Base-by-base conservation (phyloP, 1,140 invertebrate species). In the Musca vetustissima region DNA sequence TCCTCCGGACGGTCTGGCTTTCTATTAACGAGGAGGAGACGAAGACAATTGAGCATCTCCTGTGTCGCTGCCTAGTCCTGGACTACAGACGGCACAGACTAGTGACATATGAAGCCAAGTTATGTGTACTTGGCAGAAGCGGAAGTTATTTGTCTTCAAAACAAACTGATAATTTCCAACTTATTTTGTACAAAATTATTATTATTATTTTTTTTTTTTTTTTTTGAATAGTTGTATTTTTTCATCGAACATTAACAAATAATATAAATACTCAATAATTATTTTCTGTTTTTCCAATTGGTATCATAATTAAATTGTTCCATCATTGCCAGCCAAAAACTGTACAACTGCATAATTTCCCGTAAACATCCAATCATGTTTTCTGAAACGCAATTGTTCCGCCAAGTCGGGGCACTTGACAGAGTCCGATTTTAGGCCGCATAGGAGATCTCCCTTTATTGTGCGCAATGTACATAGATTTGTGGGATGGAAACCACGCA, bases 371-470 rank as follows among this genome's bases (percentile, higher is more conserved):
- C 97, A 99, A 57, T 94, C 86, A 4, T 85, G 82, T 76, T 93
- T 87, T 71, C 86, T 84, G 50, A 84, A 79, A 68, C 84, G 85
- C 3, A 92, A 80, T 72, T 87, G 81, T 69, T 91, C 88, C 4
- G 85, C 87, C 72, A 89, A 82, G 1, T 88, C 89, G 11, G 36
- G 36, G 11, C 36, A 43, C 11, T 43, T 43, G 1, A 43, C 36
- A 7, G 36, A 43, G 2, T 43, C 36, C 28, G 85, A 74, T 2
- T 84, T 72, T 65, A 98, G 77, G 4, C 95, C 97, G 69, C 91
- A 92, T 55, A 96, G 89, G 19, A 95, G 84, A 81, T 99, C 96
- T 0, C 93, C 90, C 85, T 99, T 99, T 3, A 97, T 79, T 0
- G 97, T 97, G 67, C 98, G 86, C n/a, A 98, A 77, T 8, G 90